Evolutionary conservation across 1,140 invertebrate species (phyloP), one percentile per base, ranked within the genome.

Genomic region (Eulimnadia texana): DNA sequence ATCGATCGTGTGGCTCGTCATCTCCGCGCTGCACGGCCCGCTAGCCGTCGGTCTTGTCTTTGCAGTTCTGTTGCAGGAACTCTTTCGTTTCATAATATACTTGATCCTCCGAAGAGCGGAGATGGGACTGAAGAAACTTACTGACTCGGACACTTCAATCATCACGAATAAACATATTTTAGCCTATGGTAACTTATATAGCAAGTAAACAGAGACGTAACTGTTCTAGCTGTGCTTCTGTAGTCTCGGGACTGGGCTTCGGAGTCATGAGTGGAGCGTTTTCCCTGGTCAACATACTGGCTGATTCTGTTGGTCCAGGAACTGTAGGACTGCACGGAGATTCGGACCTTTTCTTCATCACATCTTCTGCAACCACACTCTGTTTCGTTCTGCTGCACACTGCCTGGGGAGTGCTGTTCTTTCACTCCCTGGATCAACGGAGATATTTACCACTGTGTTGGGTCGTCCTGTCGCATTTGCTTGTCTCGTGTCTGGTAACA

Each of bases 331-430:
- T 97, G 0, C 80, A 80, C 56, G 90, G 91, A 63, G 87, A 94
- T 72, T 77, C 78, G 1, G 66, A 68, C 50, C 82, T 85, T 63
- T 98, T 98, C 73, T 93, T 96, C 69, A 75, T 97, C 0, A 84
- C 85, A 22, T 94, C 93, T 66, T 85, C 94, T 13, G 81, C 88
- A 3, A 86, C 86, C 50, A 90, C 90, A 2, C 77, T 96, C 0
- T 86, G 87, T 69, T 92, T 97, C 70, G 86, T 95, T 27, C 72
- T 98, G 2, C 76, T 97, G 2, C 91, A 98, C 70, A 93, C 90
- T 23, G 93, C 92, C 70, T 98, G 94, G 94, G 88, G 89, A 64
- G 81, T 98, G 0, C 87, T 96, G 57, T 94, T 94, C 72, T 97
- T 95, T 70, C 82, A 88, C 69, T 91, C 88, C 0, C 72, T 88